Evolutionary conservation across 2,113 vertebrate genomes (phyloP).

Genomic region (Hystrix cristata): DNA sequence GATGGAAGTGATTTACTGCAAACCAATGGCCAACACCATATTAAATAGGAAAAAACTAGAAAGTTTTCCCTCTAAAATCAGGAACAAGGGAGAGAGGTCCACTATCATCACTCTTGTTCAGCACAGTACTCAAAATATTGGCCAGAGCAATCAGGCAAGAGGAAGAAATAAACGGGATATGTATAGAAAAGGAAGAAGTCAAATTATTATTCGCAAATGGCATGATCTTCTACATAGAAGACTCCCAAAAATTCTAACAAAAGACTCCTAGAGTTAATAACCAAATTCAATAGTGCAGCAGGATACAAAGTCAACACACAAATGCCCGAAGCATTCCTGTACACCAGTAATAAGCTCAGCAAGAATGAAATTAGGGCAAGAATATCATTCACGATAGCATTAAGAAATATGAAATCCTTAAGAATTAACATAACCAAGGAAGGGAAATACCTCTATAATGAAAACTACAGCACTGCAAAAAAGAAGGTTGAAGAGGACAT

Average conservation of each 20-base stretch:
- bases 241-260: not conserved
- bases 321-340: not conserved
- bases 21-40: not conserved
- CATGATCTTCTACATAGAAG: not conserved
- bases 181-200: not conserved
- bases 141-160: not conserved
- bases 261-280: not conserved
- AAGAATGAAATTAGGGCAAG: not conserved
- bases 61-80: not conserved
- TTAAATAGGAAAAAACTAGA: not conserved
- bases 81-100: not conserved
- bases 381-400: not conserved
- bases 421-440: not conserved
- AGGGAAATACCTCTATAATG: not conserved
- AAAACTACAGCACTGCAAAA: not conserved
- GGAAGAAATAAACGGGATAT: not conserved
- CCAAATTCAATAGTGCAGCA: not conserved
- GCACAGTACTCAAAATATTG: not conserved
- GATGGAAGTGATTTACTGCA: not conserved
- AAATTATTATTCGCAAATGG: not conserved
- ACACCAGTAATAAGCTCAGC: not conserved
- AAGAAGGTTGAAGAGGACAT: not conserved
- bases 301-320: not conserved
- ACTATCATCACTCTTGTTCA: not conserved
- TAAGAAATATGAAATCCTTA: not conserved